A percentile compares a stretch with the other conserved stretches of the same genome.
These are phyloP conservation scores for Sarcophaga carnaria DNA, from an alignment of 2,888 invertebrate species.

Conservation along the genomic window DNA sequence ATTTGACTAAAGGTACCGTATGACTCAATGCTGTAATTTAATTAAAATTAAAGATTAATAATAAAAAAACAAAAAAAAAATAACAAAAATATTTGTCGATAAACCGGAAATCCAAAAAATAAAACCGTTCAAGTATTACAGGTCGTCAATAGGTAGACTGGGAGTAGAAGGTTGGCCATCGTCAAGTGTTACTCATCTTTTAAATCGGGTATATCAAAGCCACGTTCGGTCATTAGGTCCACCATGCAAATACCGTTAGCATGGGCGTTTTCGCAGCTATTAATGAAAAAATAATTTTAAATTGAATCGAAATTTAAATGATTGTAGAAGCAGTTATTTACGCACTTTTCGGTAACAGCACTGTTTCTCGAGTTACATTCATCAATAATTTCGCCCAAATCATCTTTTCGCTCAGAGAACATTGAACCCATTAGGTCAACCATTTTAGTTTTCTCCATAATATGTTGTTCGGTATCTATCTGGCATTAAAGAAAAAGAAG, in stretches of 20 bases:
- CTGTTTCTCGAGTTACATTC: conserved; percentile 68
- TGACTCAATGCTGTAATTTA: conserved; percentile 21
- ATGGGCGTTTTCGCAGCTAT: conserved; percentile 76
- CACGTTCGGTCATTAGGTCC: conserved; percentile 70
- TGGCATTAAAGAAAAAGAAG: conserved; percentile 64
- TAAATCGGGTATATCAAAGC: conserved; percentile 73
- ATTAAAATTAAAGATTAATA: conserved; percentile 12
- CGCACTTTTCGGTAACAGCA: conserved; percentile 74
- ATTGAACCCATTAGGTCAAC: conserved; percentile 73
- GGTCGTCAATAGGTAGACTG: conserved; percentile 52
- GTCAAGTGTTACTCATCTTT: conserved; percentile 68
- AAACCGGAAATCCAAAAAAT: conserved; percentile 9
- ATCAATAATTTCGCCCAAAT: conserved; percentile 55
- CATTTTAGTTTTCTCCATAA: conserved; percentile 69
- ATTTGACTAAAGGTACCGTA: conserved; percentile 32
- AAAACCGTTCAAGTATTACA: conserved; percentile 40
- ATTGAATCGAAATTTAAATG: not conserved
- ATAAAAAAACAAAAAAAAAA: conserved; percentile 4
- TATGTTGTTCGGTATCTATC: conserved; percentile 37
- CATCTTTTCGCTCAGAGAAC: conserved; percentile 70
- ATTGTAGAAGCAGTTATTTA: not conserved
- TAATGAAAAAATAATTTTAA: not conserved
- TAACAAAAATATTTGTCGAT: not conserved
- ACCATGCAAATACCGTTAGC: conserved; percentile 75
- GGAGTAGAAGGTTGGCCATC: not conserved